phyloP scores from a whole-genome alignment of 1,140 invertebrate genomes.

The Lepidurus couesii region DNA sequence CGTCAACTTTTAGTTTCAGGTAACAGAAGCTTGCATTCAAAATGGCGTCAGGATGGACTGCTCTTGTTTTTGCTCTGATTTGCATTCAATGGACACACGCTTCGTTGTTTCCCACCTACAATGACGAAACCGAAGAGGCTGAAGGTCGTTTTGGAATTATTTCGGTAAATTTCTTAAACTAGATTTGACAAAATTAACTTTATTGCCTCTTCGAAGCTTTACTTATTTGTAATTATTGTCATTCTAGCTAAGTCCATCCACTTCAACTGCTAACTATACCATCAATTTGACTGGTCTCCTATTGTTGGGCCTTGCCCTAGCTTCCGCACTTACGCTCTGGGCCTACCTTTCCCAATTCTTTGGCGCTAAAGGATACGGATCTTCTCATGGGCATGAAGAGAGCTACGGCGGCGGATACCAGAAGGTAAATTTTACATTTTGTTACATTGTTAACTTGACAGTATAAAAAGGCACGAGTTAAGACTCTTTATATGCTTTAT shows the following conservation, averaged over 20 bases:
- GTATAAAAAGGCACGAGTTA: background rate
- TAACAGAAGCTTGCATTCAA: background rate
- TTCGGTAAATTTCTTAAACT: conserved; percentile 30
- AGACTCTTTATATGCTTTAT: background rate
- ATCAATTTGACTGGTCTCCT: conserved; percentile 34
- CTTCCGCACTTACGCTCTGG: conserved; percentile 34
- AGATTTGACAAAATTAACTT: background rate
- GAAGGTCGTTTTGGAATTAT: conserved; percentile 28
- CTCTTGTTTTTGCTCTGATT: background rate
- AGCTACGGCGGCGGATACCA: conserved; percentile 23
- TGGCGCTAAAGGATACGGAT: background rate
- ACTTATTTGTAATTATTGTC: background rate
- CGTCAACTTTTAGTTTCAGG: too few species aligned
- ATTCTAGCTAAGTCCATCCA: conserved; percentile 19
- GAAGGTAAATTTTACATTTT: background rate
- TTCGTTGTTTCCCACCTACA: conserved; percentile 29
- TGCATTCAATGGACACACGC: background rate
- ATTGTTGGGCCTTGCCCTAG: conserved; percentile 31
- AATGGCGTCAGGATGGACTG: conserved; percentile 1
- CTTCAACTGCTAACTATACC: conserved; percentile 30
- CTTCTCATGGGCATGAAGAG: conserved; percentile 8
- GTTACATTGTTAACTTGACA: background rate
- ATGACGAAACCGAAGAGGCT: conserved; percentile 25
- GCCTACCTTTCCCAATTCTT: conserved; percentile 31
- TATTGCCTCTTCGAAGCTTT: background rate